Conservation (phyloP, 35 echinoderm and acorn worm species). For the Apostichopus californicus region DNA sequence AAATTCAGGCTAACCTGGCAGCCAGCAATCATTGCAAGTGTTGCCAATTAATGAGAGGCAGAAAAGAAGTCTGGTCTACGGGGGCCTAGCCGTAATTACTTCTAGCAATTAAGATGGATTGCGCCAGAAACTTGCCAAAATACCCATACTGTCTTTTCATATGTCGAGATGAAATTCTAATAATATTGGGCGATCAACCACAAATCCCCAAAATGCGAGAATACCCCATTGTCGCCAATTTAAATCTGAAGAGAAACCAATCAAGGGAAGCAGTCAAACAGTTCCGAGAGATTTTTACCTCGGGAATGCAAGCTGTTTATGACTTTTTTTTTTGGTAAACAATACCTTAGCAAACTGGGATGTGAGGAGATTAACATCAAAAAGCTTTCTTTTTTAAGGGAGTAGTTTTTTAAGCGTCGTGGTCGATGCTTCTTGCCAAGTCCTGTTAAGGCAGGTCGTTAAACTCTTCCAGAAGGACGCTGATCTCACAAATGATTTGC, state of each 20-base stretch:
- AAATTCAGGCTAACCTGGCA: constrained; percentile 32
- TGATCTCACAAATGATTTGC: no score
- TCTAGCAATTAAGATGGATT: constrained; percentile 32
- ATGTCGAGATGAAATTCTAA: background rate
- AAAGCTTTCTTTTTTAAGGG: no score
- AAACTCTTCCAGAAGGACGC: no score
- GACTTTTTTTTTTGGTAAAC: background rate
- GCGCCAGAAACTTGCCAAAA: background rate
- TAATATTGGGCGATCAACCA: constrained; percentile 32
- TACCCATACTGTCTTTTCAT: constrained; percentile 14
- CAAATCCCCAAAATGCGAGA: constrained; percentile 2
- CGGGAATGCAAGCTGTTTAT: background rate
- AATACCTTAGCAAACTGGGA: background rate
- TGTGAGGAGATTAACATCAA: no score
- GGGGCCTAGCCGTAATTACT: constrained; percentile 23
- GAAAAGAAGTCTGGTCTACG: background rate
- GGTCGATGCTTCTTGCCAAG: no score
- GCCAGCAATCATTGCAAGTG: constrained; percentile 20
- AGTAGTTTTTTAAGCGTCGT: no score
- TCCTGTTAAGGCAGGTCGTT: no score
- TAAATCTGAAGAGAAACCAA: background rate
- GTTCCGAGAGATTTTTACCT: background rate
- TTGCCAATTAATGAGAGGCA: constrained; percentile 19
- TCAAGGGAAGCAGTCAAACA: background rate
- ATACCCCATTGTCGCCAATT: background rate